A percentile compares a stretch with the other conserved stretches of the same genome.
Evolutionary conservation across 1,140 invertebrate genomes (phyloP).

Genomic region (Brachionus calyciflorus): DNA sequence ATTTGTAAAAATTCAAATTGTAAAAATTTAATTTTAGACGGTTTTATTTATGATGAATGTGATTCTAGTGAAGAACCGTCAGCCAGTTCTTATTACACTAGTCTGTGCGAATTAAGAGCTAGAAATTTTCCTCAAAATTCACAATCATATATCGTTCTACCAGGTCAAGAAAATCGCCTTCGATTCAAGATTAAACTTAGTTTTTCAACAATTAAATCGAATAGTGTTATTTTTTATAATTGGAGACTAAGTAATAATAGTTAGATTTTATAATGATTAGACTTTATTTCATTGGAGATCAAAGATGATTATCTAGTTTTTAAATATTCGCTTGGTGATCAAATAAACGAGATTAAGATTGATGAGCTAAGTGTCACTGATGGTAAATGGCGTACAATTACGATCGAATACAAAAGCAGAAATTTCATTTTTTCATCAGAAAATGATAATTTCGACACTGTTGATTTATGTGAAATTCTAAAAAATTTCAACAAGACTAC

Average conservation of each 20-base stretch:
- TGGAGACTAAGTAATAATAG: background rate
- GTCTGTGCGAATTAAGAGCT: slow-evolving; percentile 76
- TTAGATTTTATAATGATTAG: too few species aligned
- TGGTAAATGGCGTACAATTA: slow-evolving; percentile 40
- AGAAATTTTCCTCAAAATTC: slow-evolving; percentile 71
- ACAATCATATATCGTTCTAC: slow-evolving; percentile 84
- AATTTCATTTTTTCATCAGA: background rate
- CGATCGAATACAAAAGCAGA: background rate
- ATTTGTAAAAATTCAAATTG: slow-evolving; percentile 72
- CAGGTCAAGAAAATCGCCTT: slow-evolving; percentile 78
- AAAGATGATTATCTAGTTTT: background rate
- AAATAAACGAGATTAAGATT: background rate
- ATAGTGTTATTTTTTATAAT: slow-evolving; percentile 33
- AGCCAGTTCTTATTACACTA: slow-evolving; percentile 58
- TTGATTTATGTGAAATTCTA: slow-evolving; percentile 4
- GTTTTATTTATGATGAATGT: slow-evolving; percentile 67
- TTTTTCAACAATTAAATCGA: slow-evolving; percentile 55
- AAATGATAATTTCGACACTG: slow-evolving; percentile 7
- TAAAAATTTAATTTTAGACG: slow-evolving; percentile 66
- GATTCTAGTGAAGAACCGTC: slow-evolving; percentile 48
- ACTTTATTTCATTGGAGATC: slow-evolving; percentile 8
- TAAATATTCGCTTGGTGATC: slow-evolving; percentile 35
- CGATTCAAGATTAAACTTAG: slow-evolving; percentile 77
- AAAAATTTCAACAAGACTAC: background rate
- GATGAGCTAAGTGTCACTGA: slow-evolving; percentile 18